Base-by-base conservation (phyloP, 53 echinoderm and acorn worm species). In the Apostichopus leukothele region DNA sequence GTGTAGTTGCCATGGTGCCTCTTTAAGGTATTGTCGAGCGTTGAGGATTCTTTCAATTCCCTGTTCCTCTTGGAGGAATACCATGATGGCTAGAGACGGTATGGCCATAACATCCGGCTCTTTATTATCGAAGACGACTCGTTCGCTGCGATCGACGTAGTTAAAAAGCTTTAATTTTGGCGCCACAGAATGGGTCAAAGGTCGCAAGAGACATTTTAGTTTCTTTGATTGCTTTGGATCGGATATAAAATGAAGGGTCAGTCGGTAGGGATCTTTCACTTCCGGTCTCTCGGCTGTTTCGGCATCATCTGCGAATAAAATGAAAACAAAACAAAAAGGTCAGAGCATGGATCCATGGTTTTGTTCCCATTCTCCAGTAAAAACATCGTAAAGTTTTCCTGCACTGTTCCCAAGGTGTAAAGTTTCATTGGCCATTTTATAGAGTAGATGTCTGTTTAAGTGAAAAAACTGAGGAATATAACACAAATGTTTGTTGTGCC, bases 181-280 rank as follows among this genome's bases (percentile, higher is more conserved):
- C 12, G 88, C 89, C 25, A 93, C 83, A 11, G 90, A 50, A 7
- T 85, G 74, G 21, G 90, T 89, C 76, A 93, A 67, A 21, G 93
- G 91, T 50, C 88, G 93, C 4, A 93, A 66, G 7, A 93, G 85
- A 27, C 75, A 83, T 60, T 60, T 83, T 4, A 91, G 86, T 50
- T 25, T 53, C 6, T 93, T 90, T 21, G 90, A 88, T 51, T 93
- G 88, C 13, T 88, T 90, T 9, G 90, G 91, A 75, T 93, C 90
- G 9, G 93, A 88, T 66, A 93, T 93, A 83, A 91, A 93, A 78
- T 93, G 93, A 14, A 93, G 75, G 18, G 93, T 93, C 50, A 93
- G 23, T 5, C 83, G 76, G 59, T 93, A 93, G 22, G 90, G 93
- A 75, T 91, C 93, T 18, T 59, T 84, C 39, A 86, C 50, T 5